Evolutionary conservation across 2,888 invertebrate genomes (phyloP).

Genomic region (Cosmopolites sordidus): DNA sequence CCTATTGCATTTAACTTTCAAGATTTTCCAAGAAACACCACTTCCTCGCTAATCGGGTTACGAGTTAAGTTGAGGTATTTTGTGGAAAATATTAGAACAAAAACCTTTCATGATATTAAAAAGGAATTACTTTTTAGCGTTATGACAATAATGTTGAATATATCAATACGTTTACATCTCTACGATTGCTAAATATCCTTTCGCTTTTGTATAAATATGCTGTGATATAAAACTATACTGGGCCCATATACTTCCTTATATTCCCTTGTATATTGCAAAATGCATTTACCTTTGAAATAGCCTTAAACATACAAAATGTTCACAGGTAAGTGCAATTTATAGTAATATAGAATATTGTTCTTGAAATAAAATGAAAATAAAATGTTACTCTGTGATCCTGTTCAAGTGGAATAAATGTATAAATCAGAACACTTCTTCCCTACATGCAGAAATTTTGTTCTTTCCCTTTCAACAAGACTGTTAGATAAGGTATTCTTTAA

Average conservation of each 20-base stretch:
- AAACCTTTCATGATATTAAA: no score
- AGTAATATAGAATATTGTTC: no score
- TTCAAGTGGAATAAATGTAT: constrained; percentile 4
- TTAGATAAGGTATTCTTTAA: background rate
- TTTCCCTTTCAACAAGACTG: constrained; percentile 1
- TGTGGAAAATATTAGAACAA: no score
- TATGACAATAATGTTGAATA: constrained; percentile 30
- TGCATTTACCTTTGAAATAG: background rate
- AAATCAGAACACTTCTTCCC: background rate
- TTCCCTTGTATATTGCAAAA: constrained; percentile 1
- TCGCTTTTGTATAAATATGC: constrained; percentile 24
- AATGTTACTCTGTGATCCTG: constrained; percentile 7
- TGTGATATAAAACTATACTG: constrained; percentile 25
- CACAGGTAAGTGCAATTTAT: background rate
- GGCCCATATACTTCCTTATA: constrained; percentile 16
- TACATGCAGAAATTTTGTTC: background rate
- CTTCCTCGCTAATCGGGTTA: no score
- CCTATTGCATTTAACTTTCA: no score
- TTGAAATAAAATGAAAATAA: background rate
- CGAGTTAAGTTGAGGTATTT: no score
- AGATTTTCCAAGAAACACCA: no score
- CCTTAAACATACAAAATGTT: background rate
- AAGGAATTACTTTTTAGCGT: constrained; percentile 22
- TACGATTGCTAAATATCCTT: background rate
- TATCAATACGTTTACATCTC: constrained; percentile 12